phyloP scores from a whole-genome alignment of 2,113 vertebrate genomes.

The Rhynchomys soricoides region DNA sequence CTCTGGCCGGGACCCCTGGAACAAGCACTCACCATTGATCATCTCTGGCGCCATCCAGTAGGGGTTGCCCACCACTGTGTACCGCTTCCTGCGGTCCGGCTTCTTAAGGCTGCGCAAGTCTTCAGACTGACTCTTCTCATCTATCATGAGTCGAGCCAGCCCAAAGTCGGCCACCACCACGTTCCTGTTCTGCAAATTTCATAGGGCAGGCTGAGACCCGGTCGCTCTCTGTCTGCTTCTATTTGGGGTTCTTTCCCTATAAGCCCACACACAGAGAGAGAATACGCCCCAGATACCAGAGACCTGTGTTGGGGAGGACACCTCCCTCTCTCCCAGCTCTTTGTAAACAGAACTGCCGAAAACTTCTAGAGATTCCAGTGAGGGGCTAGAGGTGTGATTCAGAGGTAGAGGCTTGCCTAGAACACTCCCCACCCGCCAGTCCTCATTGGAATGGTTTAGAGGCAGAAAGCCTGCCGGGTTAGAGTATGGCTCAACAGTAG shows the following conservation, averaged over 20 bases:
- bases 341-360: background rate
- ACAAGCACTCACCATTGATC: slow-evolving; percentile 93
- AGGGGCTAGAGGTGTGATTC: background rate
- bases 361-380: background rate
- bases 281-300: background rate
- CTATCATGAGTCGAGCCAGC: slow-evolving; percentile 94
- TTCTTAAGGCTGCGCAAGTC: slow-evolving; percentile 92
- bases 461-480: background rate
- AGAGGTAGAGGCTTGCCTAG: background rate
- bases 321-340: background rate
- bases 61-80: slow-evolving; percentile 98
- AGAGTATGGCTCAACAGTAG: background rate
- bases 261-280: background rate
- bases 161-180: slow-evolving; percentile 98
- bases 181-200: slow-evolving; percentile 88
- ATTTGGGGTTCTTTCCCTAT: background rate
- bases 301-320: background rate
- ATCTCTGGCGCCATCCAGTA: slow-evolving; percentile 99
- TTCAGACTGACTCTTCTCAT: slow-evolving; percentile 92
- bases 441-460: too few relatives aligned
- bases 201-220: rapidly evolving
- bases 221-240: background rate
- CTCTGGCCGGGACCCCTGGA: background rate
- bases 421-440: background rate
- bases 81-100: slow-evolving; percentile 94